Conservation (phyloP, 2,888 invertebrate species). For the Leptinotarsa haldemani region DNA sequence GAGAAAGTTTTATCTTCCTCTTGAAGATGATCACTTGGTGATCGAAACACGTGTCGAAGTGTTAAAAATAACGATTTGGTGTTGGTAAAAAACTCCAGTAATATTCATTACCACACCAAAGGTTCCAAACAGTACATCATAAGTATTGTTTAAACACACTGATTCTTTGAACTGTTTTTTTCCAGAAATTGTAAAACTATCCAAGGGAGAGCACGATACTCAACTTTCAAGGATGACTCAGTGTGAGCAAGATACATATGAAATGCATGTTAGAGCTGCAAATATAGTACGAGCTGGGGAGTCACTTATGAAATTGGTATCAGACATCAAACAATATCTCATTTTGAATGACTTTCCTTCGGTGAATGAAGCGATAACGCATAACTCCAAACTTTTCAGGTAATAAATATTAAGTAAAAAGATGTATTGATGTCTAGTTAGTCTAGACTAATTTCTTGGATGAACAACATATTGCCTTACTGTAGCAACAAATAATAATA, state of each 20-base stretch:
- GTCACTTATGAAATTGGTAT: slow-evolving; percentile 95
- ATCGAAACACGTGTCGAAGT: too few relatives aligned
- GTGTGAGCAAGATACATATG: slow-evolving; percentile 94
- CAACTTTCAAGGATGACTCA: slow-evolving; percentile 91
- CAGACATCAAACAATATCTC: slow-evolving; percentile 97
- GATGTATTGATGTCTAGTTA: too few relatives aligned
- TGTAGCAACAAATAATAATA: too few relatives aligned
- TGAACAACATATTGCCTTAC: too few relatives aligned
- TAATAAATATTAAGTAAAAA: slow-evolving; percentile 38
- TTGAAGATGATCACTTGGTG: too few relatives aligned
- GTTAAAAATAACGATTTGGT: too few relatives aligned
- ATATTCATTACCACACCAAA: too few relatives aligned
- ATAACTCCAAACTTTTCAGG: slow-evolving; percentile 86
- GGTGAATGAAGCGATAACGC: slow-evolving; percentile 96
- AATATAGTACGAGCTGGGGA: slow-evolving; percentile 97
- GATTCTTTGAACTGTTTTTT: slow-evolving; percentile 21
- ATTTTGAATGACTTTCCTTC: slow-evolving; percentile 98
- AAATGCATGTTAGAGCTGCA: slow-evolving; percentile 96
- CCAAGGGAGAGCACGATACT: slow-evolving; percentile 90
- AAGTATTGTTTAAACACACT: not conserved
- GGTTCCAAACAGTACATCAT: too few relatives aligned
- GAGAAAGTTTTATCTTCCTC: too few relatives aligned
- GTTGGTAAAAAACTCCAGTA: too few relatives aligned
- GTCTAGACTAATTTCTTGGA: too few relatives aligned
- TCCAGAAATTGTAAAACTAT: slow-evolving; percentile 89